Base-by-base conservation (phyloP, 2,888 invertebrate genomes). In the Agrochola litura region DNA sequence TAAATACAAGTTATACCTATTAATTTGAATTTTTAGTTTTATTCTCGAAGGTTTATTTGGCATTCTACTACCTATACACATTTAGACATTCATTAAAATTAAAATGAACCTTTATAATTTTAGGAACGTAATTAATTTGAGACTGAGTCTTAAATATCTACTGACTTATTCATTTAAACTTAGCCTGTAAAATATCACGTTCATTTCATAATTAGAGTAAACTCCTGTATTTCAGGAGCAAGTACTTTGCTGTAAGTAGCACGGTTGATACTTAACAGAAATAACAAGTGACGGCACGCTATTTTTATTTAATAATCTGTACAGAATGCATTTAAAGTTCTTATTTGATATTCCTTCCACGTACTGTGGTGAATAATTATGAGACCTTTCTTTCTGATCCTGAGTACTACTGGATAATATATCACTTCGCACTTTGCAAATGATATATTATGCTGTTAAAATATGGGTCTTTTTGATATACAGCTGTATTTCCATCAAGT, bases 251-350 rank as follows among this genome's bases (percentile, higher is more conserved):
- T 71, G 66, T 82, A 73, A 66, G 72, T 83, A 60, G 66, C 46
- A 22, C 74, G 49, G 25, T 52, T 65, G 83, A 83, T 68, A 83
- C 64, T 69, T 65, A 77, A 74, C 79, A 86, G 83, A 83, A 86
- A 83, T 77, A 83, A 71, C 67, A 78, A 76, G 61, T 83, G 79
- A 84, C 68, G 69, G 66, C 63, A 68, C 43, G 79, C 74, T 84
- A 83, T 86, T 86, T 77, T 73, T 86, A 83, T 60, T 1, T 30
- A 30, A 30, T 74, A 65, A 64, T 60, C 54, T 78, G 78, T 72
- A 69, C 25, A 60, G 68, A 83, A 77, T 83, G 71, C 83, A 83
- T 43, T 5, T 37, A 37, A 75, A 78, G 65, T 43, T 41, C 49
- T 83, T 71, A 66, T 86, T 71, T 74, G 61, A 54, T 68, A 83